phyloP scores from a whole-genome alignment of 2,888 invertebrate genomes.

The Pyralis farinalis region DNA sequence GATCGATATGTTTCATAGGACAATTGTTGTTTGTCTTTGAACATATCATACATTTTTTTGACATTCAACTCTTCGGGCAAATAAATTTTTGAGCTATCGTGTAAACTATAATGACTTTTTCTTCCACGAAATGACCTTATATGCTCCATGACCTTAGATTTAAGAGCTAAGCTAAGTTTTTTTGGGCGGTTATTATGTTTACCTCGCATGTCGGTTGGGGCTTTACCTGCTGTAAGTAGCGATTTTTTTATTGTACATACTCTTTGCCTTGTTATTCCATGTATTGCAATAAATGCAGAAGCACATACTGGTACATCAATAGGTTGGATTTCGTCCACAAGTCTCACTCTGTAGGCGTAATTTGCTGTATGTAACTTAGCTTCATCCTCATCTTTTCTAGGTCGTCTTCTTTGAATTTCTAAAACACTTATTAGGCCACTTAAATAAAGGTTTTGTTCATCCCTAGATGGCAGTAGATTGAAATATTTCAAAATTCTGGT shows the following conservation, averaged over 20 bases:
- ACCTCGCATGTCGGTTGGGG: slow-evolving; percentile 7
- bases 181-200: slow-evolving; percentile 6
- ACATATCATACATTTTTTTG: too few relatives aligned
- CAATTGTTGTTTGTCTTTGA: too few relatives aligned
- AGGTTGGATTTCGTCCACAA: slow-evolving; percentile 11
- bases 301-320: too few relatives aligned
- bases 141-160: slow-evolving; percentile 16
- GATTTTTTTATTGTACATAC: slow-evolving; percentile 12
- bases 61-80: too few relatives aligned
- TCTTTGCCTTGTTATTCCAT: slow-evolving; percentile 12
- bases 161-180: slow-evolving; percentile 3
- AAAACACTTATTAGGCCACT: slow-evolving; percentile 11
- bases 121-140: slow-evolving; percentile 25
- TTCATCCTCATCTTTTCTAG: slow-evolving; percentile 13
- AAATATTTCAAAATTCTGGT: background rate
- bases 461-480: background rate
- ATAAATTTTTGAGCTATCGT: background rate
- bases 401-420: slow-evolving; percentile 15
- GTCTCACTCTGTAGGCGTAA: slow-evolving; percentile 13
- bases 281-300: background rate
- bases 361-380: slow-evolving; percentile 15
- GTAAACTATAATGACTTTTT: background rate
- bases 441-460: background rate
- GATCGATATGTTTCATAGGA: too few relatives aligned
- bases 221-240: slow-evolving; percentile 1